Conservation (phyloP, 2,888 invertebrate genomes). For the Leucophenga maculata region DNA sequence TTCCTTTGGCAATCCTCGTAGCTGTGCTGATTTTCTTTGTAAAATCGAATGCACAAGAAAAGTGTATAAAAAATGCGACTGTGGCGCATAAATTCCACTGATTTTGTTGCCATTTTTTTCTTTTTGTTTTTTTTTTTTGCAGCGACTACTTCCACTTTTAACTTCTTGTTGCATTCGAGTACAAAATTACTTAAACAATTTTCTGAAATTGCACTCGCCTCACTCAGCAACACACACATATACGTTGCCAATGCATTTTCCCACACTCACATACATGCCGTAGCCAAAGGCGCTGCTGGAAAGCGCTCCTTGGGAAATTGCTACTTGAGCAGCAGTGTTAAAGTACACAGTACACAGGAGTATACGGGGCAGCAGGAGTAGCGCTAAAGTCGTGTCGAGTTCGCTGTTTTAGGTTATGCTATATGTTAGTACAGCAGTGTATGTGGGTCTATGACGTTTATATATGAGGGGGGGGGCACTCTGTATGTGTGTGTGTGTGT, state of each 20-base stretch:
- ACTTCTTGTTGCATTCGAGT: slow-evolving; percentile 56
- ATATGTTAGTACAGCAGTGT: slow-evolving; percentile 17
- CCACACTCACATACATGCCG: slow-evolving; percentile 40
- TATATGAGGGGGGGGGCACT: too few species aligned
- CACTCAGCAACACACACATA: slow-evolving; percentile 58
- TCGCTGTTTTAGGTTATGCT: slow-evolving; percentile 34
- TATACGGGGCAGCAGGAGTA: too few species aligned
- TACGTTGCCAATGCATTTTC: slow-evolving; percentile 17
- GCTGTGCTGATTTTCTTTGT: neutral
- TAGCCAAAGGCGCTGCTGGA: slow-evolving; percentile 2
- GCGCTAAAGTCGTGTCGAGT: neutral
- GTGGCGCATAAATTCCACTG: neutral
- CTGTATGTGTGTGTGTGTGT: slow-evolving; percentile 22
- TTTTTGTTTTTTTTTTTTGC: slow-evolving; percentile 6
- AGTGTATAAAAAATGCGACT: too few species aligned
- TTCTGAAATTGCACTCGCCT: slow-evolving; percentile 62
- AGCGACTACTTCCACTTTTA: neutral
- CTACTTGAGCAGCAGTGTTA: slow-evolving; percentile 7
- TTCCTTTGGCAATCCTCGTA: neutral
- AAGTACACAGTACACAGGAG: neutral
- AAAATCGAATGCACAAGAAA: too few species aligned
- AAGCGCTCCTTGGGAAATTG: slow-evolving; percentile 18
- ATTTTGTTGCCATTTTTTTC: neutral
- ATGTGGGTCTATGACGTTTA: neutral
- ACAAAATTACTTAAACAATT: slow-evolving; percentile 65